phyloP scores from a whole-genome alignment of 1,140 invertebrate genomes.

The Tetramorium parvispinum region DNA sequence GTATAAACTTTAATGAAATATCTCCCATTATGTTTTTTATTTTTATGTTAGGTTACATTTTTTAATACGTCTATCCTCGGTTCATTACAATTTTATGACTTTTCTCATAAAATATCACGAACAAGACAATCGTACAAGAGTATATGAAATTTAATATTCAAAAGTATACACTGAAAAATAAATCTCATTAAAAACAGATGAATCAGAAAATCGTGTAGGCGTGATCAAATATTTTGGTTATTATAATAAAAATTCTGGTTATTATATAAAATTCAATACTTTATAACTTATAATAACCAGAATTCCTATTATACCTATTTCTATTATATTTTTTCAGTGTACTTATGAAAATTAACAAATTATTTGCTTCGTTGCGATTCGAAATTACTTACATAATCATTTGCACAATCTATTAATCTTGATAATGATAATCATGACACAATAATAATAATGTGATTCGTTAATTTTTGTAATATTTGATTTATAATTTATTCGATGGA shows the following conservation, averaged over 20 bases:
- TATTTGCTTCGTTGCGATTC: not conserved
- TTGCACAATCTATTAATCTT: not conserved
- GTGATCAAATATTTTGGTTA: no score
- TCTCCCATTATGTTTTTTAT: not conserved
- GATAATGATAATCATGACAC: no score
- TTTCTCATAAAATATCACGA: not conserved
- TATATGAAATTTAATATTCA: not conserved
- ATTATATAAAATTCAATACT: no score
- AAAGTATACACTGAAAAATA: no score
- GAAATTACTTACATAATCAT: not conserved
- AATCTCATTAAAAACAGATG: no score
- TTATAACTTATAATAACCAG: no score
- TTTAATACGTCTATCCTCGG: not conserved
- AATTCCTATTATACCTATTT: no score
- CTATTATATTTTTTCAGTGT: no score
- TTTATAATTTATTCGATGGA: not conserved
- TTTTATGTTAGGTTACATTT: constrained; percentile 12
- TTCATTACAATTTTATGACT: not conserved
- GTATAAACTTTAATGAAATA: constrained; percentile 33
- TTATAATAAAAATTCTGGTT: no score
- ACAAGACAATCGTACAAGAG: not conserved
- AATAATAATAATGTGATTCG: not conserved
- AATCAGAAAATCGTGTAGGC: no score
- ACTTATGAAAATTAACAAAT: not conserved
- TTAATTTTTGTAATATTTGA: not conserved